Base-by-base conservation (phyloP, 2,113 vertebrate genomes). In the Loxodonta africana region DNA sequence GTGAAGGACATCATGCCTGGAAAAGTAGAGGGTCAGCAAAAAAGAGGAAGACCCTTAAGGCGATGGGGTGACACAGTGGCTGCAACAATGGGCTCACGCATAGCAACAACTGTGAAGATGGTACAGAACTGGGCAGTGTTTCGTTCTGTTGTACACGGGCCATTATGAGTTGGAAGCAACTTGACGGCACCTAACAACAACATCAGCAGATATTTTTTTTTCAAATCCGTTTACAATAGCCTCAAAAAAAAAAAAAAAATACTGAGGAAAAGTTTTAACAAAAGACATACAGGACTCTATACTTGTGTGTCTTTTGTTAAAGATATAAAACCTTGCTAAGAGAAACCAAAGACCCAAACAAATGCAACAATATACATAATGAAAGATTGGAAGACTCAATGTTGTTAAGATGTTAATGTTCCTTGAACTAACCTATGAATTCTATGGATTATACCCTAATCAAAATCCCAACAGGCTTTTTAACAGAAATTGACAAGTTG, bases 271-370 rank as follows among this genome's bases (percentile, higher is more conserved):
- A 71, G 18, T 2, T 87, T 83, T 74, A 93, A 71, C 14, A 44
- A 93, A 87, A 65, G 11, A 77, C 3, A 83, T 28, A 28, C 23
- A 28, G 69, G 51, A 85, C 18, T 80, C 44, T 81, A 15, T 82
- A 37, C 53, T 57, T 57, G 15, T 17, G 15, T 12, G 53, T 57
- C 15, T 57, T 57, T 57, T 57, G 12, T 17, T 57, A 84, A 88
- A 95, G 78, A 73, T 57, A 80, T 0, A 88, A 74, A 91, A 62
- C 7, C 57, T 11, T 83, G 15, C n/a, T 84, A 33, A 91, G 51
- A 93, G 25, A 94, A 95, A 88, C 74, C 69, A 94, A 83, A 81
- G 28, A 67, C 83, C 18, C 78, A 94, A 57, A 80, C 80, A 77
- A 73, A 11, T n/a, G 20, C 6, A 81, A 10, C 71, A 83, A 69